Base-by-base conservation (phyloP, 1,140 invertebrate species). In the Orchestia grillus region DNA sequence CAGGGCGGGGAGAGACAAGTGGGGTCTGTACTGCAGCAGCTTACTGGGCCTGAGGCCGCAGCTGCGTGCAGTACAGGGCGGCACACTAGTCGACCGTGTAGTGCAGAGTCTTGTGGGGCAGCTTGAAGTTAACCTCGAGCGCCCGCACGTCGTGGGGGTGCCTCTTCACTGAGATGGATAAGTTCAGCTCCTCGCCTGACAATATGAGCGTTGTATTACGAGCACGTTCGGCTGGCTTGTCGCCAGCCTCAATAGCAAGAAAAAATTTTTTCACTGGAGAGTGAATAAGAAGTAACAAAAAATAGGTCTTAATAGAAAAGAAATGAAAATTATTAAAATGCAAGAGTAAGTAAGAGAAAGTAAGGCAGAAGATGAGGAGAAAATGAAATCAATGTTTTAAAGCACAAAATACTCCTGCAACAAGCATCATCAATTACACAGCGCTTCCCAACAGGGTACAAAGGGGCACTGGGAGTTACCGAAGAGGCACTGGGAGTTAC, bases 111-210 rank as follows among this genome's bases (percentile, higher is more conserved):
- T 96, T 95, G 94, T 96, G 77, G 19, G 97, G 97, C 95, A 98
- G 97, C 40, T 97, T 97, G 88, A 98, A 98, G 28, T 97, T 97
- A 36, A 98, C 97, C 47, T 97, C 97, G 15, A 98, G 97, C 36
- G 98, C 98, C 95, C 98, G 97, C 0, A 98, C 97, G 97, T 98
- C 98, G 96, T 98, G 98, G 41, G 97, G 97, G 96, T 98, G 98
- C 95, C 98, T 97, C 45, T 97, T 97, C 96, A 98, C 98, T 47
- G 97, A 97, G 43, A 99, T 97, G 96, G 97, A 98, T 43, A 98
- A 98, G 45, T 97, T 97, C 43, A 99, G 97, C 19, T 98, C 96
- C 97, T 98, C 98, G 97, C 98, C 98, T 98, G 97, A 77, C 6
- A 53, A 53, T 8, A 8, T 53, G 19, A 19, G 47, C 6, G 6